phyloP scores from a whole-genome alignment of 1,140 invertebrate genomes.

The Pentalonia nigronervosa region DNA sequence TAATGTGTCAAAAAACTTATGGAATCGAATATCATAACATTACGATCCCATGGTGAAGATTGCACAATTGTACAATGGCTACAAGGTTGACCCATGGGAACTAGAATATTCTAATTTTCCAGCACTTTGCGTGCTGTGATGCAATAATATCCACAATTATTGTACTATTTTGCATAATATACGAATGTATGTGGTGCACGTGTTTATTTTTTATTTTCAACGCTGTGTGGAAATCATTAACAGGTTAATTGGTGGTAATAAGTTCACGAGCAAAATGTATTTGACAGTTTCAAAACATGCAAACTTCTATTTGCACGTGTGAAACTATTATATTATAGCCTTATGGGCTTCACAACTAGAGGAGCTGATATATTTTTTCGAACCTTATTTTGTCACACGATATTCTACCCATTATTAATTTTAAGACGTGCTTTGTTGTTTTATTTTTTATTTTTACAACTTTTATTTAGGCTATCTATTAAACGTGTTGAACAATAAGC shows the following conservation, averaged over 20 bases:
- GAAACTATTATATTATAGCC: background rate
- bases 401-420: background rate
- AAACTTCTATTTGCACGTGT: background rate
- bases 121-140: slow-evolving; percentile 17
- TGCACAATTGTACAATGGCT: slow-evolving; percentile 4
- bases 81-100: slow-evolving; percentile 53
- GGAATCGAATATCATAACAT: slow-evolving; percentile 18
- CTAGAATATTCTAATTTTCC: background rate
- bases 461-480: too few relatives aligned
- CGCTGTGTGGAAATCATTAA: slow-evolving; percentile 44
- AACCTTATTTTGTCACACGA: background rate
- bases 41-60: slow-evolving; percentile 44
- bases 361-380: background rate
- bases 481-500: background rate
- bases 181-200: background rate
- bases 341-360: background rate
- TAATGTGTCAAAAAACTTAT: slow-evolving; percentile 48
- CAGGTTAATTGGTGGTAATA: background rate
- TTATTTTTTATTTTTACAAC: background rate
- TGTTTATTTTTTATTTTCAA: background rate
- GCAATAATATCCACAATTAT: slow-evolving; percentile 29
- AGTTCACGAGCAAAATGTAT: background rate
- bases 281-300: background rate
- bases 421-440: background rate
- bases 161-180: slow-evolving; percentile 46